Base-by-base conservation (phyloP, 2,888 invertebrate species). In the Cylloceria caligata region DNA sequence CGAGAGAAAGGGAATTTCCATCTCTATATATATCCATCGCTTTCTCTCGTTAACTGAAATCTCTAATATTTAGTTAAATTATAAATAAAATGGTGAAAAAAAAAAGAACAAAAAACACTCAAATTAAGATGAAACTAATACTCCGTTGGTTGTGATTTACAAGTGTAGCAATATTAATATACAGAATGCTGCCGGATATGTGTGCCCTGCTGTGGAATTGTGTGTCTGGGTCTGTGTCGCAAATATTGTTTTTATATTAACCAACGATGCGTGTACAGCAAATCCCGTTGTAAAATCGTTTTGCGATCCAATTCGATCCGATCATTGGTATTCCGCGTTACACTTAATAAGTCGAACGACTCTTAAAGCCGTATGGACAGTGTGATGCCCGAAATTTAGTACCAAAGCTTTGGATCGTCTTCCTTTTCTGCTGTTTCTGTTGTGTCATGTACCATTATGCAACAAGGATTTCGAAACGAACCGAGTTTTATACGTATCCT, bases 131-230 rank as follows among this genome's bases (percentile, higher is more conserved):
- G 81, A 86, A 89, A 89, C 87, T 88, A 90, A 91, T 91, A 92
- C 92, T 92, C 92, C 86, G 88, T 90, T 92, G 92, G 92, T 92
- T 92, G 92, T 92, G 91, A 92, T 92, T 91, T 91, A 91, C 88
- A 91, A 90, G 88, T 88, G 87, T 90, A 91, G 90, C 89, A 90
- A 90, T 90, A 90, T 86, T 85, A 79, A 78, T 77, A 81, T 67
- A 72, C 39, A 62, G 71, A 67, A 64, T 71, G 60, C 45, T 69
- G 55, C 42, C 60, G 34, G 9, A 60, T 16, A 34, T 39, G 19
- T 27, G 55, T 24, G 55, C 55, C 7, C 39, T 4, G 27, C 6
- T 55, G 55, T 55, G 42, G 11, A 16, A 39, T 24, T 1, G 16
- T n/a, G 39, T 55, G 39, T 55, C 5, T 52, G 4, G 1, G 39